Evolutionary conservation across 2,888 invertebrate genomes (phyloP).

Genomic region (Yponomeuta evonymella): DNA sequence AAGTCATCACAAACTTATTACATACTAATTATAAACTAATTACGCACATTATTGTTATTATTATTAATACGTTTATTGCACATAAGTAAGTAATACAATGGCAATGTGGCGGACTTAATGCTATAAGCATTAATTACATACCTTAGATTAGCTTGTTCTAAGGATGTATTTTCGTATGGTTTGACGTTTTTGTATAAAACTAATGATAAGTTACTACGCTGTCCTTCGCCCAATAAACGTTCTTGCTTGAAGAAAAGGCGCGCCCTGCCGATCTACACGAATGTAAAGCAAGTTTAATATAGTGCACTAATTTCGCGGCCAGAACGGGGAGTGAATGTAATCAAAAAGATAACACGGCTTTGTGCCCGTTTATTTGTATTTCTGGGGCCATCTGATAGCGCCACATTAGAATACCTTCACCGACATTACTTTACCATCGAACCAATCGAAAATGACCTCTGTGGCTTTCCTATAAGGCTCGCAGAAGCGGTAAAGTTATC

Average conservation of each 20-base stretch:
- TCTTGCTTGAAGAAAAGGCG: background rate
- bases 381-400: slow-evolving; percentile 11
- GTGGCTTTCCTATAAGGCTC: background rate
- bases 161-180: no score
- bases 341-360: slow-evolving; percentile 11
- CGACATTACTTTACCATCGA: background rate
- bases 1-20: no score
- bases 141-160: no score
- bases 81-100: no score
- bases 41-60: no score
- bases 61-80: no score
- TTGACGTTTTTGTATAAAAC: no score
- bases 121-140: no score
- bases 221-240: no score
- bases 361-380: slow-evolving; percentile 16
- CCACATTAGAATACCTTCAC: slow-evolving; percentile 1
- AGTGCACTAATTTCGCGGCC: slow-evolving; percentile 6
- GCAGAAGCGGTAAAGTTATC: background rate
- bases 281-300: background rate
- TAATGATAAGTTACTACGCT: no score
- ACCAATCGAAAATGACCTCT: background rate
- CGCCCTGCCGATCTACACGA: background rate
- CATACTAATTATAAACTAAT: no score
- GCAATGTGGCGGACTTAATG: no score
- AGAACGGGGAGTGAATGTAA: slow-evolving; percentile 10